These are phyloP conservation scores for Onychostoma macrolepis DNA, from an alignment of 2,113 vertebrate species.

Conservation along the genomic window DNA sequence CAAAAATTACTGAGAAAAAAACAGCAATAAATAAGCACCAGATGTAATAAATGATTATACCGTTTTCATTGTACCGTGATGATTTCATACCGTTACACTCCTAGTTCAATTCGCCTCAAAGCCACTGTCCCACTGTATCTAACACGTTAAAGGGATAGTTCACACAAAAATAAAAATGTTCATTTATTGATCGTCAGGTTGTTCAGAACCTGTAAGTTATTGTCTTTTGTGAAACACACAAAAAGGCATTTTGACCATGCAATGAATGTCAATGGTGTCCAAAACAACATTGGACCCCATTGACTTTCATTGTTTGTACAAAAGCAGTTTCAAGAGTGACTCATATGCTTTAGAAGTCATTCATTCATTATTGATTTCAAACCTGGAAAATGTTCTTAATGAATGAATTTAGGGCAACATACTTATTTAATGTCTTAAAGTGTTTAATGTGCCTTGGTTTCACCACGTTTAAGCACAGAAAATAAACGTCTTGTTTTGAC, in stretches of 20 bases:
- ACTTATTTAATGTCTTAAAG: not conserved
- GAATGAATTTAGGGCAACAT: not conserved
- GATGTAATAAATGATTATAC: not conserved
- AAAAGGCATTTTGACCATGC: not conserved
- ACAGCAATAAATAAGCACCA: not conserved
- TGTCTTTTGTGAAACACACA: not conserved
- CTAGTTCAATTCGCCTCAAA: not conserved
- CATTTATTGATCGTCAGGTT: not conserved
- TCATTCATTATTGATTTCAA: not conserved
- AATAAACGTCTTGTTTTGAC: constrained; percentile 14
- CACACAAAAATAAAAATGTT: not conserved
- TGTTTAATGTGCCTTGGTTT: not conserved
- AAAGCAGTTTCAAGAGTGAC: not conserved
- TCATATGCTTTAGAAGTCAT: not conserved
- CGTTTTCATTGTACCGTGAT: constrained; percentile 11
- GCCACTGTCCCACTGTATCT: not conserved
- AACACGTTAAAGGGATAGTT: not conserved
- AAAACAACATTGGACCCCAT: not conserved
- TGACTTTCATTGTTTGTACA: not conserved
- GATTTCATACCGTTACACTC: constrained; percentile 1
- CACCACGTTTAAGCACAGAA: not conserved
- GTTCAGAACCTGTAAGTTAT: not conserved
- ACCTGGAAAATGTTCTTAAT: not conserved
- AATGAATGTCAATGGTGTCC: not conserved
- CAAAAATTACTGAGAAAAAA: not conserved